Conservation (phyloP, 2,797 vertebrate species). For the Morelia viridis region DNA sequence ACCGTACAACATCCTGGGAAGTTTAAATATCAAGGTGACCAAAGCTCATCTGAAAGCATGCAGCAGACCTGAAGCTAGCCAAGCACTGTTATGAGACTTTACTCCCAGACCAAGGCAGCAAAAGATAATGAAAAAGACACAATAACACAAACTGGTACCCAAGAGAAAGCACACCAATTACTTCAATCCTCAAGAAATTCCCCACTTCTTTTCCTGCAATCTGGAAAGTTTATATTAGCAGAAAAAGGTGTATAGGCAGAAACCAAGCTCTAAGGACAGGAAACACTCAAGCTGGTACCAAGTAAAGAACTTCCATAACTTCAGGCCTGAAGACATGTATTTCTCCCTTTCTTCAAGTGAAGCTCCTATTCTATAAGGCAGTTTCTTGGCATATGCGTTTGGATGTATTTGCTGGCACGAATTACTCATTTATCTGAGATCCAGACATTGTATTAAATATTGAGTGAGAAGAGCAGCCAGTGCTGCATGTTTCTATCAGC, state of each 20-base stretch:
- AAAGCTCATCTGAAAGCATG: background rate
- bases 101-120: background rate
- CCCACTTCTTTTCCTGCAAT: background rate
- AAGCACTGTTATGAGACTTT: background rate
- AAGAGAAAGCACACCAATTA: background rate
- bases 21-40: background rate
- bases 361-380: background rate
- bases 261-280: background rate
- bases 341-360: background rate
- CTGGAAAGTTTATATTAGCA: background rate
- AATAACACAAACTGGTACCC: background rate
- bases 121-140: background rate
- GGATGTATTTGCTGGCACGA: conserved; percentile 32
- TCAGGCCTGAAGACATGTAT: background rate
- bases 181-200: background rate
- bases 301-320: background rate
- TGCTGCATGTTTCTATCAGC: background rate
- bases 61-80: background rate
- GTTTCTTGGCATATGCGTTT: conserved; percentile 1
- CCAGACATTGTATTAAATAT: conserved; percentile 25
- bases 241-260: background rate
- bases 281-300: background rate
- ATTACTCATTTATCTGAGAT: background rate
- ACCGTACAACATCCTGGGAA: background rate
- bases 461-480: background rate